phyloP scores from a whole-genome alignment of 2,797 vertebrate genomes.

The Pseudochirops corinnae region DNA sequence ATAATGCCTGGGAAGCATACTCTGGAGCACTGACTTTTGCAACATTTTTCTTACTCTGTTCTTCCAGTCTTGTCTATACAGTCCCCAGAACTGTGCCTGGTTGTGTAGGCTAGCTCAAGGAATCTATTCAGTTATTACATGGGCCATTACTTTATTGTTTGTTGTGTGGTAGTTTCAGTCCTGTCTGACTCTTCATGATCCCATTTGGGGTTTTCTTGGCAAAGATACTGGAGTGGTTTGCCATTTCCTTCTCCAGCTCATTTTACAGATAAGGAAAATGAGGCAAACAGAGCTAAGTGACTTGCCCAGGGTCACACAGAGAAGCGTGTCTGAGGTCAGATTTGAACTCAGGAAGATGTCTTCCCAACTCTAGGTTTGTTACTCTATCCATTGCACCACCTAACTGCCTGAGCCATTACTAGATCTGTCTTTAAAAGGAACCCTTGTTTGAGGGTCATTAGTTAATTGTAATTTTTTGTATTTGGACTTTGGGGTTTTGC shows the following conservation, averaged over 20 bases:
- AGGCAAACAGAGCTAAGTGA: background rate
- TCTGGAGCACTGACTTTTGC: conserved; percentile 22
- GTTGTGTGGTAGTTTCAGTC: background rate
- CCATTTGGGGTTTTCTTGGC: background rate
- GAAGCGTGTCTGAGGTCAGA: too few species aligned
- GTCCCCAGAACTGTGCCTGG: background rate
- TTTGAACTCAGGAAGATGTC: too few species aligned
- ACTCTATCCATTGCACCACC: too few species aligned
- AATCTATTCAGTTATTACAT: background rate
- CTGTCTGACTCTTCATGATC: background rate
- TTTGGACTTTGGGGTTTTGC: background rate
- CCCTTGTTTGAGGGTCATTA: background rate
- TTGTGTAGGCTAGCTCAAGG: background rate
- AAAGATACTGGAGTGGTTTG: background rate
- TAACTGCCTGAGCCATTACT: background rate
- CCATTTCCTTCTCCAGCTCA: background rate
- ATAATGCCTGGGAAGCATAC: conserved; percentile 61
- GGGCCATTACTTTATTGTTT: background rate
- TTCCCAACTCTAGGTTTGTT: too few species aligned
- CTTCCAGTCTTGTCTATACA: conserved; percentile 1
- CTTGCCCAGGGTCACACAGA: background rate
- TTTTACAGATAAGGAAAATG: background rate
- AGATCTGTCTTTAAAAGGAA: background rate
- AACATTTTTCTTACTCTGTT: conserved; percentile 23
- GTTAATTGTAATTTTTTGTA: background rate